phyloP scores from a whole-genome alignment of 2,113 vertebrate species.

The Tetrax tetrax region DNA sequence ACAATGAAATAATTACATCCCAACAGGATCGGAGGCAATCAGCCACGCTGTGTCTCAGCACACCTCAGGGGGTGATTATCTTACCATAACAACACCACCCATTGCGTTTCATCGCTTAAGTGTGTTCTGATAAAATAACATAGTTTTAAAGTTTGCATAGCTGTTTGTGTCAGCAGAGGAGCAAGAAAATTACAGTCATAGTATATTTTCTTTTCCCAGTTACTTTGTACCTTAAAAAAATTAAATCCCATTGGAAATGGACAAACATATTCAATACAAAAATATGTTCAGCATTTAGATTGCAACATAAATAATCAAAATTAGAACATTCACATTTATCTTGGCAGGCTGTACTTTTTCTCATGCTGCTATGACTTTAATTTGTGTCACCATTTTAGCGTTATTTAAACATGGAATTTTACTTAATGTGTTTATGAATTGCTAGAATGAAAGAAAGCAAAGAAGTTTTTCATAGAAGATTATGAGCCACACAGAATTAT shows the following conservation, averaged over 20 bases:
- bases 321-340: conserved; percentile 28
- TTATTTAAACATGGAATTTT: conserved; percentile 30
- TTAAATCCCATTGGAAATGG: conserved; percentile 19
- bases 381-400: conserved; percentile 8
- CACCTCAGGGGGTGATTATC: conserved; percentile 65
- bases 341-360: neutral
- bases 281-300: conserved; percentile 17
- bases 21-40: conserved; percentile 69
- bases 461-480: conserved; percentile 11
- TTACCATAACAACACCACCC: conserved; percentile 52
- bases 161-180: conserved; percentile 13
- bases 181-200: neutral
- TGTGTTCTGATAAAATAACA: conserved; percentile 55
- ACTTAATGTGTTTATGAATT: neutral
- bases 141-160: conserved; percentile 22
- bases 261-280: neutral
- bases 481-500: neutral
- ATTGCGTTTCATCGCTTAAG: conserved; percentile 57
- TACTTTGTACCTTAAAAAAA: neutral
- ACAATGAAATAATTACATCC: conserved; percentile 74
- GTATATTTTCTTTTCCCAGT: neutral
- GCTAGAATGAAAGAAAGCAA: conserved; percentile 29
- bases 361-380: neutral
- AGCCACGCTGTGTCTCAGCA: conserved; percentile 34
- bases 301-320: conserved; percentile 37